phyloP scores from a whole-genome alignment of 2,888 invertebrate species.

The Stictocephala bisonia region DNA sequence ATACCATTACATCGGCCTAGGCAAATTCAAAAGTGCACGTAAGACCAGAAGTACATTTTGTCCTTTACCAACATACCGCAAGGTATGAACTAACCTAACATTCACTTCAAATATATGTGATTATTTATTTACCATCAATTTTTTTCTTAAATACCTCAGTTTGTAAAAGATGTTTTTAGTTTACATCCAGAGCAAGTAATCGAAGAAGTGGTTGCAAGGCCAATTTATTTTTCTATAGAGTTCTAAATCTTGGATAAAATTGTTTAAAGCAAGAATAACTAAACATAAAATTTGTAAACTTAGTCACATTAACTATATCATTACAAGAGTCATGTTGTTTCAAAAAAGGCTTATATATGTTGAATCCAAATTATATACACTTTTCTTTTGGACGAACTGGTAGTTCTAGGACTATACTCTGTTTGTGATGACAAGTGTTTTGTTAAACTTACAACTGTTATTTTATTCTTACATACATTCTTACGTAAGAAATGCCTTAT shows the following conservation, averaged over 20 bases:
- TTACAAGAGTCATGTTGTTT: constrained; percentile 5
- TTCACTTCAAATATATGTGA: not conserved
- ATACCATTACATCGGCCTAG: no score
- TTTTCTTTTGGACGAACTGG: not conserved
- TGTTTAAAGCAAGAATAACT: not conserved
- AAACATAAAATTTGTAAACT: constrained; percentile 3
- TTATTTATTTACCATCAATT: not conserved
- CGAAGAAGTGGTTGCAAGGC: not conserved
- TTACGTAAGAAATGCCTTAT: not conserved
- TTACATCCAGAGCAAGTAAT: constrained; percentile 3
- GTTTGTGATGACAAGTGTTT: not conserved
- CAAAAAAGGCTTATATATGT: no score
- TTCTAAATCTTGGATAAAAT: constrained; percentile 2
- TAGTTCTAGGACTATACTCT: not conserved
- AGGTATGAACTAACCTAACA: no score
- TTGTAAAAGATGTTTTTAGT: not conserved
- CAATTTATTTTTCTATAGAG: not conserved
- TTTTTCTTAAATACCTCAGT: not conserved
- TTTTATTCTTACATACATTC: not conserved
- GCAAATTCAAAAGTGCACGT: constrained; percentile 17
- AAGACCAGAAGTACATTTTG: not conserved
- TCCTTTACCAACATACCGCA: constrained; percentile 9
- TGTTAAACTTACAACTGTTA: not conserved
- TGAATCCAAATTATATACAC: no score
- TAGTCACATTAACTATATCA: constrained; percentile 6